Conservation (phyloP, 2,113 vertebrate genomes). For the Tylochromis polylepis region DNA sequence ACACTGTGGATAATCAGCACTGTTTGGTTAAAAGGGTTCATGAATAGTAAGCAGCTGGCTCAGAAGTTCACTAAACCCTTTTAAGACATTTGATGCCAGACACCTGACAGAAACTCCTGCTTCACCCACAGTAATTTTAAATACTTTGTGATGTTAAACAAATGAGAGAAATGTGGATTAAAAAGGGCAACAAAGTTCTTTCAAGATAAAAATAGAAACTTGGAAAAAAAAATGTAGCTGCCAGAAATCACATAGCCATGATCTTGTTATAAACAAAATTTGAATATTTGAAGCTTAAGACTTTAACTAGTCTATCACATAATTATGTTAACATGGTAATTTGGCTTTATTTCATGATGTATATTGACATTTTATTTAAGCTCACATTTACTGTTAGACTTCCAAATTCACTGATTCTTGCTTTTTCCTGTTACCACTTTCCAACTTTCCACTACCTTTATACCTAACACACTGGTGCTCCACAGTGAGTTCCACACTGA, state of each 20-base stretch:
- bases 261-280: neutral
- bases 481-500: neutral
- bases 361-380: neutral
- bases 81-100: constrained; percentile 4
- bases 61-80: neutral
- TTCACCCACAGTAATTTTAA: neutral
- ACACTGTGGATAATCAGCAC: neutral
- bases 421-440: neutral
- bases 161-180: neutral
- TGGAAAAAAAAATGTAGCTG: neutral
- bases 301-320: neutral
- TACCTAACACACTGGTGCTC: neutral
- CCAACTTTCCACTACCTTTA: neutral
- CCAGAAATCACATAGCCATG: neutral
- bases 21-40: constrained; percentile 6
- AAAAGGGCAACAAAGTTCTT: neutral
- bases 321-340: neutral
- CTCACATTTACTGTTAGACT: neutral
- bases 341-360: neutral
- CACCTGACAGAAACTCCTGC: neutral
- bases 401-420: neutral
- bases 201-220: neutral
- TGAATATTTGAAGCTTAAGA: neutral
- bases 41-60: constrained; percentile 22
- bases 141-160: neutral